phyloP scores from a whole-genome alignment of 2,113 vertebrate species.

The Salvelinus fontinalis region DNA sequence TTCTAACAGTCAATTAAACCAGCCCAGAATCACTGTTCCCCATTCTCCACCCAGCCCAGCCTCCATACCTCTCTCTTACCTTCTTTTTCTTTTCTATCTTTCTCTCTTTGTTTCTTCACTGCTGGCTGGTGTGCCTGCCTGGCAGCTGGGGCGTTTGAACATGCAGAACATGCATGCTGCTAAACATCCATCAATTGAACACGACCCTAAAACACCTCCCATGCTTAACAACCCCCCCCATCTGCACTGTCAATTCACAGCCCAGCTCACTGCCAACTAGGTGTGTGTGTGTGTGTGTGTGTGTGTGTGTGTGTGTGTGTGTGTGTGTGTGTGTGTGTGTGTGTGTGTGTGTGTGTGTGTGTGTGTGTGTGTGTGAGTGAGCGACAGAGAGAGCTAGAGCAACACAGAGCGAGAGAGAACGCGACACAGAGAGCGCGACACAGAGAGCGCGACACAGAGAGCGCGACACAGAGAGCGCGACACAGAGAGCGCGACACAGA shows the following conservation, averaged over 20 bases:
- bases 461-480: no score
- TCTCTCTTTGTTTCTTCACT: not conserved
- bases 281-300: not conserved
- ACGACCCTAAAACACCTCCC: constrained; percentile 29
- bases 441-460: no score
- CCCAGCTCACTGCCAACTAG: constrained; percentile 1
- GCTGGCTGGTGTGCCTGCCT: not conserved
- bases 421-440: no score
- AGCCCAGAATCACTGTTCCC: not conserved
- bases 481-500: no score
- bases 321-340: not conserved
- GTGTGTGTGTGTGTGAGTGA: no score
- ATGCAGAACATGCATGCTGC: constrained; percentile 68
- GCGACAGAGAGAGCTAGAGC: no score
- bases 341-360: not conserved
- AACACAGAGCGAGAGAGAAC: no score
- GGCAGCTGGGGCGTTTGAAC: constrained; percentile 50
- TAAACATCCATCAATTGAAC: constrained; percentile 67
- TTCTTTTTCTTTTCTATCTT: not conserved
- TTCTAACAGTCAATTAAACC: not conserved
- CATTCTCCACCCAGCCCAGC: not conserved
- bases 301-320: no score
- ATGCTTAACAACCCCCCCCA: constrained; percentile 13
- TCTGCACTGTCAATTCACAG: not conserved
- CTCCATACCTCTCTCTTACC: not conserved